These are phyloP conservation scores for Ochotona curzoniae DNA, from an alignment of 2,113 vertebrate genomes.

Conservation along the genomic window DNA sequence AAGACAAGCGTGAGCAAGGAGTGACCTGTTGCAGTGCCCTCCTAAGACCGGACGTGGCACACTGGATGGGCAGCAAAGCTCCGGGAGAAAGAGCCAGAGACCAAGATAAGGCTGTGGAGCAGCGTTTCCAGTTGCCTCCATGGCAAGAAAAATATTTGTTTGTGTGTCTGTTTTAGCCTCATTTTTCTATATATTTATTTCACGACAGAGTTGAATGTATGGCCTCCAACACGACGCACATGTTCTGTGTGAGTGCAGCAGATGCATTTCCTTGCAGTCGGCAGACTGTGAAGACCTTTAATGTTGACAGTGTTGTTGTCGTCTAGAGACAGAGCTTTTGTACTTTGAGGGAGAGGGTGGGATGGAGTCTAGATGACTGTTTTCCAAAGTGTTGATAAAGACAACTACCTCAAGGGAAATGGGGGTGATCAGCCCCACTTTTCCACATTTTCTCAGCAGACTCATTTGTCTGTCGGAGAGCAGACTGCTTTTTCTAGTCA, in stretches of 20 bases:
- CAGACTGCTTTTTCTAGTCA: slow-evolving; percentile 72
- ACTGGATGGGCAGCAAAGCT: slow-evolving; percentile 80
- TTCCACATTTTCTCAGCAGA: slow-evolving; percentile 84
- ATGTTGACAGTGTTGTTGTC: slow-evolving; percentile 94
- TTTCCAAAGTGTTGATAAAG: slow-evolving; percentile 87
- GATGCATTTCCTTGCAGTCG: slow-evolving; percentile 95
- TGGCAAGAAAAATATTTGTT: slow-evolving; percentile 93
- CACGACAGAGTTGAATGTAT: slow-evolving; percentile 99
- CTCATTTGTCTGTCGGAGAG: slow-evolving; percentile 76
- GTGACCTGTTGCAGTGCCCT: slow-evolving; percentile 77
- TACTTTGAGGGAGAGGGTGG: slow-evolving; percentile 87
- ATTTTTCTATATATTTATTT: slow-evolving; percentile 99
- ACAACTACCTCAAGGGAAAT: slow-evolving; percentile 98
- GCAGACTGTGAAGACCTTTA: slow-evolving; percentile 97
- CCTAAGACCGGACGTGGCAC: not conserved
- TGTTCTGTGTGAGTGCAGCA: slow-evolving; percentile 96
- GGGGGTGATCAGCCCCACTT: slow-evolving; percentile 87
- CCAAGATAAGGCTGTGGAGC: slow-evolving; percentile 72
- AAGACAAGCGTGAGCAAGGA: slow-evolving; percentile 94
- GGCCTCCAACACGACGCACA: slow-evolving; percentile 98
- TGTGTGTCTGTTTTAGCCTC: slow-evolving; percentile 88
- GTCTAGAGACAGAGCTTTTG: slow-evolving; percentile 93
- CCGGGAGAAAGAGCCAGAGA: slow-evolving; percentile 71
- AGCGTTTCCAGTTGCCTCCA: slow-evolving; percentile 82
- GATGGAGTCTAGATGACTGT: slow-evolving; percentile 88